phyloP scores from a whole-genome alignment of 2,797 vertebrate genomes.

The Cossypha heuglini region DNA sequence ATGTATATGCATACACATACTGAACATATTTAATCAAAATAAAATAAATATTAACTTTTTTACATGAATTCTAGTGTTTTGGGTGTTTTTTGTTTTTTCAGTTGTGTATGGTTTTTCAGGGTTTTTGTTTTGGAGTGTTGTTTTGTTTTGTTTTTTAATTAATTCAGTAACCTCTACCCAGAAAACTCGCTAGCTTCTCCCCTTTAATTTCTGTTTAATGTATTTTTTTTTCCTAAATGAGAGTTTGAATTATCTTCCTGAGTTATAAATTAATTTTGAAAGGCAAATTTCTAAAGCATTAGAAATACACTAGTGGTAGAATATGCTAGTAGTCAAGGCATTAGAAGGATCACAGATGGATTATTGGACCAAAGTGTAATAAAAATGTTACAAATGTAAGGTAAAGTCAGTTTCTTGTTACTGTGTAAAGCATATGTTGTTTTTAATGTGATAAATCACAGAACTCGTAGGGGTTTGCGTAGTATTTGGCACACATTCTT shows the following conservation, averaged over 20 bases:
- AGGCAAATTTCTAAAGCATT: neutral
- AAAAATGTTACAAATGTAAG: slow-evolving; percentile 19
- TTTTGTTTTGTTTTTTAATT: neutral
- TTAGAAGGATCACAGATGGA: neutral
- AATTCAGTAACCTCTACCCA: neutral
- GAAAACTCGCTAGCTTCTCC: neutral
- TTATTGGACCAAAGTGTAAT: slow-evolving; percentile 21
- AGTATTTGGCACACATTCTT: neutral
- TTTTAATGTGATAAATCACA: slow-evolving; percentile 35
- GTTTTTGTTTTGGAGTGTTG: no score
- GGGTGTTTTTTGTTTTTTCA: neutral
- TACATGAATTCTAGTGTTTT: neutral
- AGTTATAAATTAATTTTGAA: neutral
- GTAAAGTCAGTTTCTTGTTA: slow-evolving; percentile 27
- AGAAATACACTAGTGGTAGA: neutral
- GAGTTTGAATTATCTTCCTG: neutral
- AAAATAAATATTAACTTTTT: neutral
- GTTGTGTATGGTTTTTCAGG: no score
- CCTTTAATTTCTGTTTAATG: neutral
- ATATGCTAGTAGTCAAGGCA: neutral
- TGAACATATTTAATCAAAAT: neutral
- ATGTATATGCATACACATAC: neutral
- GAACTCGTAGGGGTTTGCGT: neutral
- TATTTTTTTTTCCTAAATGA: neutral
- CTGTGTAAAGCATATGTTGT: slow-evolving; percentile 23